Evolutionary conservation across 2,888 invertebrate species (phyloP), one percentile per base, ranked within the genome.

Genomic region (Lasioglossum vierecki): DNA sequence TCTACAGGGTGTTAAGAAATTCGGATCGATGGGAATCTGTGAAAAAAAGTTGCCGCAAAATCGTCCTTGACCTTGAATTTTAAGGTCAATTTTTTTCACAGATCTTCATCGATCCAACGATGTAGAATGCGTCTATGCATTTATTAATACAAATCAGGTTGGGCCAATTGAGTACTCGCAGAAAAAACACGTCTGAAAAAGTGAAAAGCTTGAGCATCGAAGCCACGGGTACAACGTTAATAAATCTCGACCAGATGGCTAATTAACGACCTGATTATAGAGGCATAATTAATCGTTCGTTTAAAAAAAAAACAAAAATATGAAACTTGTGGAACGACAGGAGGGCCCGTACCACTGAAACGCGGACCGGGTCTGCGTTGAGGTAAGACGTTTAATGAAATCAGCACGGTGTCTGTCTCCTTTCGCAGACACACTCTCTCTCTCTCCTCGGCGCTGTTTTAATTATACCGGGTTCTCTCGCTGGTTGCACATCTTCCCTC

Each of bases 351-450:
- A 82, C 87, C 22, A 89, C 86, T 82, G 88, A 86, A 30, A 84
- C 87, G 85, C 79, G 80, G 81, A 85, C 82, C 80, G 79, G 84
- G 85, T 80, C 84, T 88, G 87, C 90, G 83, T 85, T 87, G 89
- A 91, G 91, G 91, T 91, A 91, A 91, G 91, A 91, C 89, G 88
- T 91, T 90, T 91, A 91, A 91, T 90, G 90, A 90, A 90, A 90
- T 90, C 90, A 90, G 90, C 90, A 90, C 90, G 85, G 90, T 90
- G 89, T 87, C 90, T 90, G 90, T 90, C 89, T 90, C 90, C 87
- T 90, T 89, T 90, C 90, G 87, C 80, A 89, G 88, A 87, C 89
- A 26, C 60, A 5, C 60, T 30, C 30, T 26, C 60, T 90, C 90
- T 26, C 60, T 90, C 88, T 89, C 88, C 88, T 88, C 88, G 83